Evolutionary conservation across 35 echinoderm and acorn worm species (phyloP), one percentile per base, ranked within the genome.

Genomic region (Acanthaster planci): DNA sequence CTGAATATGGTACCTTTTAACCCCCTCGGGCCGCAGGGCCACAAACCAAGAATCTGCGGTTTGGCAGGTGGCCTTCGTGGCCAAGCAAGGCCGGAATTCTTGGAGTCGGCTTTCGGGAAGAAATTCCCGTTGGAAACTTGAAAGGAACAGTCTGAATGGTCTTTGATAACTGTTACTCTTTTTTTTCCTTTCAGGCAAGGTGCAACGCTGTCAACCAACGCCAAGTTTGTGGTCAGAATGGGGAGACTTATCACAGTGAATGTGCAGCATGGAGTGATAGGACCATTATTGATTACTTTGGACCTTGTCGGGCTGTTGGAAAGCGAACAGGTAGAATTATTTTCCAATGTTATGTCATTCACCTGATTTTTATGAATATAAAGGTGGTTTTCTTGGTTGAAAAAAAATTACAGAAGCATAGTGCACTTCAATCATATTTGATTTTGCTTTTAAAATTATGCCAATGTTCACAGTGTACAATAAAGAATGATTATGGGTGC

Each of bases 201-300:
- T 99, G 96, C 67, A 77, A 88, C 55, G 34, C 40, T 14, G 82
- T 52, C 6, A 67, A 82, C 1, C 38, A 77, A 50, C 60, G 67
- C 1, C 75, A 86, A 17, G 96, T 99, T 29, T 99, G 96, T 89
- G 96, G 96, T 39, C 96, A 99, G n/a, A 94, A 99, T 54, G 96
- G 96, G 21, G 92, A 99, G 60, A 99, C 92, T 0, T 99, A 94
- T 67, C 30, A 38, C 31, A 99, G 89, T 76, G 86, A 91, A 30
- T 99, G 96, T 86, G 86, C 44, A 36, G 96, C 96, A 17, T 99
- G 96, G 92, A 87, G 67, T 68, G 80, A 99, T 40, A 80, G 86
- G 39, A 91, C 88, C 0, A 99, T 92, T 0, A 89, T 99, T 68
- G 96, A 99, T 59, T 99, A 99, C 54, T 83, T 86, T 68, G 96